Percentiles rank a stretch among this genome's conserved stretches.
Conservation (phyloP, 2,888 invertebrate species). For the Drosophila kanekoi region DNA sequence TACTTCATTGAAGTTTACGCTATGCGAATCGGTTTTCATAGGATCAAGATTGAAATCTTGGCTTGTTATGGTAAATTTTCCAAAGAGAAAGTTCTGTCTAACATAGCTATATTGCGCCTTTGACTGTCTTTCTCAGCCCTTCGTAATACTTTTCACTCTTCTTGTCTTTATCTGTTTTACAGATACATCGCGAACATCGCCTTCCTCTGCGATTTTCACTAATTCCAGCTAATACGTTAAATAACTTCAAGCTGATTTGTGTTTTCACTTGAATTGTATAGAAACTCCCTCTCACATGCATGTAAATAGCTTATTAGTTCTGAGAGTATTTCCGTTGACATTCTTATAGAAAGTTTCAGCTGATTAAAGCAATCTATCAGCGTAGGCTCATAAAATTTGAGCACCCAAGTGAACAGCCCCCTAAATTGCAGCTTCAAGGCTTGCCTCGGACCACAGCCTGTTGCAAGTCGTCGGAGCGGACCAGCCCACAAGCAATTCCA, state of each 20-base stretch:
- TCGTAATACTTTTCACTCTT: too few relatives aligned
- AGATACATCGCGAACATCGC: too few relatives aligned
- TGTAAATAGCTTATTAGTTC: slow-evolving; percentile 3
- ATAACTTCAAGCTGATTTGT: not conserved
- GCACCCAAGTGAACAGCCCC: slow-evolving; percentile 54
- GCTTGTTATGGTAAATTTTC: too few relatives aligned
- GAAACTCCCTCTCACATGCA: not conserved
- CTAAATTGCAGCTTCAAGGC: slow-evolving; percentile 29
- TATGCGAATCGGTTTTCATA: not conserved
- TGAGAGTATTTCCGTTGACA: slow-evolving; percentile 25
- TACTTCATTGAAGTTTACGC: not conserved
- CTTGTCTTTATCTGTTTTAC: not conserved
- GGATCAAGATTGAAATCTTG: too few relatives aligned
- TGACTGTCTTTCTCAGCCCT: too few relatives aligned
- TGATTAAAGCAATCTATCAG: slow-evolving; percentile 57
- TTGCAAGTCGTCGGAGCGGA: slow-evolving; percentile 7
- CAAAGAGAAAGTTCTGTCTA: too few relatives aligned
- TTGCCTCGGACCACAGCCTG: not conserved
- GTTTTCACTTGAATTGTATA: not conserved
- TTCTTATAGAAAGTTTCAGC: slow-evolving; percentile 21
- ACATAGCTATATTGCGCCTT: too few relatives aligned
- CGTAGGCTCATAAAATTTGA: slow-evolving; percentile 62
- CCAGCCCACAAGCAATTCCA: slow-evolving; percentile 30
- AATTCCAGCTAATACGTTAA: not conserved
- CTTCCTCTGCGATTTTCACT: not conserved